Percentiles rank a stretch among this genome's conserved stretches.
These are phyloP conservation scores for Phacellophora camtschatica DNA, from an alignment of 30 jellyfish, hydroid and myxozoan genomes.

Conservation along the genomic window DNA sequence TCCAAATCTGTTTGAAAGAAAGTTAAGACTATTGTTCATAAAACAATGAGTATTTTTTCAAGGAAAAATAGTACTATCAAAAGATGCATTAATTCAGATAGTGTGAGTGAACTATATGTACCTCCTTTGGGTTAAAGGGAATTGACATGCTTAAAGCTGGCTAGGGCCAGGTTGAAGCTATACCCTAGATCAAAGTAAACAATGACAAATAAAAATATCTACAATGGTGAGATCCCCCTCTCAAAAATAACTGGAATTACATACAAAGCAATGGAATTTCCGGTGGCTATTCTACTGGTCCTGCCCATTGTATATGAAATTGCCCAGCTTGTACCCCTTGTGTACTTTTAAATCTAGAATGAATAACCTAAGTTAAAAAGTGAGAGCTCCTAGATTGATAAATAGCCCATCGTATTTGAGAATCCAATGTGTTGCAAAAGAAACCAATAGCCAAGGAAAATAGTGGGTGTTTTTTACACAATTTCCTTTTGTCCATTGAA, in stretches of 20 bases:
- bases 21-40: neutral
- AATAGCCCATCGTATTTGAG: neutral
- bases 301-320: too few species aligned
- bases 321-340: too few species aligned
- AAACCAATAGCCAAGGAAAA: too few species aligned
- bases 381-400: neutral
- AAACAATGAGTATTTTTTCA: neutral
- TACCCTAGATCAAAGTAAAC: neutral
- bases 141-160: neutral
- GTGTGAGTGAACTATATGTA: slow-evolving; percentile 8
- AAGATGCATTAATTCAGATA: neutral
- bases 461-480: too few species aligned
- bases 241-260: too few species aligned
- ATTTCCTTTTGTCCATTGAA: too few species aligned
- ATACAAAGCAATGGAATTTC: too few species aligned
- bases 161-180: neutral
- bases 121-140: neutral
- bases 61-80: neutral
- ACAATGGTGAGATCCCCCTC: too few species aligned
- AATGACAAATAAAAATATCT: too few species aligned
- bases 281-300: too few species aligned
- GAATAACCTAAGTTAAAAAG: neutral
- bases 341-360: too few species aligned
- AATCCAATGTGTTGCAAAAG: neutral
- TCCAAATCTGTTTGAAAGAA: slow-evolving; percentile 6